These are phyloP conservation scores for Silurus glanis DNA, from an alignment of 2,113 vertebrate species.

Conservation along the genomic window DNA sequence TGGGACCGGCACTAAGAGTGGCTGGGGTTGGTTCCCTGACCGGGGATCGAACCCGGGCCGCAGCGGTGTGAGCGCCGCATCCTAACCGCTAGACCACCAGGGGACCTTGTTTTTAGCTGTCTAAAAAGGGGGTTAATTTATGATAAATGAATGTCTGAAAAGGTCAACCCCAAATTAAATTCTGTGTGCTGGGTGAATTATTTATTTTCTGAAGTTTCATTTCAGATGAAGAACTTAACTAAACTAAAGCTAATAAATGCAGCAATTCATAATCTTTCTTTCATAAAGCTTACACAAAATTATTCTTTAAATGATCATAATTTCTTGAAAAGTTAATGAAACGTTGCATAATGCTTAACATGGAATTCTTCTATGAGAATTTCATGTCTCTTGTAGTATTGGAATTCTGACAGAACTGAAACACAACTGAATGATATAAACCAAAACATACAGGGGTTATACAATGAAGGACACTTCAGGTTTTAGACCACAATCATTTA, in stretches of 20 bases:
- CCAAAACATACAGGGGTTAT: not conserved
- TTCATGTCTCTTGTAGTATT: not conserved
- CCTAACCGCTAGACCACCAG: no score
- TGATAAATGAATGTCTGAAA: conserved; percentile 1
- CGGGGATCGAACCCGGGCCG: no score
- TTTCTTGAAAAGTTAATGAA: not conserved
- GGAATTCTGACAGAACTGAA: not conserved
- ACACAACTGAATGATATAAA: not conserved
- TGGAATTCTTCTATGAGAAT: not conserved
- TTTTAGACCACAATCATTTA: no score
- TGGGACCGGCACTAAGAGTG: no score
- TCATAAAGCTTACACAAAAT: not conserved
- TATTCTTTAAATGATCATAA: not conserved
- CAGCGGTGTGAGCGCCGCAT: no score
- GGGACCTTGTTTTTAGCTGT: not conserved
- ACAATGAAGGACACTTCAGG: no score
- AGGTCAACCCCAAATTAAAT: conserved; percentile 11
- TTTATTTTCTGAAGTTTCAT: not conserved
- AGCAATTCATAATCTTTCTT: not conserved
- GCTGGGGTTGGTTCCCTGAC: no score
- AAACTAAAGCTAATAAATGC: not conserved
- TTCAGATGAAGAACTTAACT: not conserved
- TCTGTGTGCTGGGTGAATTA: not conserved
- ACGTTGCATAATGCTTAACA: not conserved
- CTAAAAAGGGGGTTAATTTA: not conserved